Conservation (phyloP, 2,888 invertebrate genomes). For the Agonopterix subpropinquella region DNA sequence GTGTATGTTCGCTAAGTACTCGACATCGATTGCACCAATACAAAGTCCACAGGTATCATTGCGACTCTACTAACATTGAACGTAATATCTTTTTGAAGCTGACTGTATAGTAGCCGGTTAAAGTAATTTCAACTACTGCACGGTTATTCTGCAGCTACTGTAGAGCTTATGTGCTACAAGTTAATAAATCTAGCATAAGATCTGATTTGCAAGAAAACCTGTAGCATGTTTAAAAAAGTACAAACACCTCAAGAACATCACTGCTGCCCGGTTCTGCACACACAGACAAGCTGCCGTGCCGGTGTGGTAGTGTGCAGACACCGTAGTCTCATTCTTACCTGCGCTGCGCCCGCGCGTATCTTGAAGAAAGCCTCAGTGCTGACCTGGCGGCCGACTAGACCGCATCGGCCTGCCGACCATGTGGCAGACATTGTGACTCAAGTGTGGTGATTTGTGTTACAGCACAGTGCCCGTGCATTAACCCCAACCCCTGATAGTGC, state of each 20-base stretch:
- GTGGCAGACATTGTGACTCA: conserved; percentile 60
- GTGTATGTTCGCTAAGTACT: no score
- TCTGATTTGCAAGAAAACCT: background rate
- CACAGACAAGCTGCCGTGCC: conserved; percentile 16
- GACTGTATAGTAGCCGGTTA: no score
- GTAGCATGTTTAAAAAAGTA: background rate
- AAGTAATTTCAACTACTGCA: no score
- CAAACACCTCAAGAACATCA: background rate
- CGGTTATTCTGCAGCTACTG: no score
- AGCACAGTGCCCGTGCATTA: conserved; percentile 68
- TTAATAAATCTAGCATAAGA: no score
- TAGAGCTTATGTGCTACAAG: no score
- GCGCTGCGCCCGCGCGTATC: conserved; percentile 51
- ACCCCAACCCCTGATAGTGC: conserved; percentile 71
- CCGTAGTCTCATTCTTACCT: conserved; percentile 59
- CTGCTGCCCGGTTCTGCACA: conserved; percentile 18
- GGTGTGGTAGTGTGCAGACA: conserved; percentile 31
- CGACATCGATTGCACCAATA: no score
- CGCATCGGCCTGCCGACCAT: conserved; percentile 65
- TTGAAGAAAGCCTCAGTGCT: conserved; percentile 69
- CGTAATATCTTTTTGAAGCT: no score
- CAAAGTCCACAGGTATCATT: no score
- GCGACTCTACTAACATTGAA: no score
- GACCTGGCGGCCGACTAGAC: conserved; percentile 66
- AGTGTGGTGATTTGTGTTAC: conserved; percentile 67